Evolutionary conservation across 30 jellyfish, hydroid and myxozoan species (phyloP), one percentile per base, ranked within the genome.

Genomic region (Chironex yamaguchii): DNA sequence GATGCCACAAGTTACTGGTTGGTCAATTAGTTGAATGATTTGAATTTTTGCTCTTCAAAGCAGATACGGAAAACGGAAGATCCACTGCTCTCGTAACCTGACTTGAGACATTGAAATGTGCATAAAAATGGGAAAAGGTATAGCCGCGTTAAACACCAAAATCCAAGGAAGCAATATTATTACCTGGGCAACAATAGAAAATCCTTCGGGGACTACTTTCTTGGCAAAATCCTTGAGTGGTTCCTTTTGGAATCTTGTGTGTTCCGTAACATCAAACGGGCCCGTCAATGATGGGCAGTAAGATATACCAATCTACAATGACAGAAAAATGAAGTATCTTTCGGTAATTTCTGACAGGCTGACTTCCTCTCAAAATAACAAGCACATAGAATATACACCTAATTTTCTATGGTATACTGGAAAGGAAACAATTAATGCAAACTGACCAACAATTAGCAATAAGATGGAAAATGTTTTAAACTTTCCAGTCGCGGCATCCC

Each of bases 111-210:
- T 14, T 9, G n/a, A 48, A 48, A 12, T 9, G 12, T 14, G 25
- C 9, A 54, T 11, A 54, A 31, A 4, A 11, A 54, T 54, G 72
- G 25, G 9, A 54, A 4, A 54, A 11, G 25, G 25, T 21, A 54
- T 4, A 21, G 25, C 9, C 20, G 24, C 4, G 72, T 14, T 48
- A 48, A n/a, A 12, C n/a, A 12, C 26, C 4, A 6, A 27, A 23
- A 1, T 49, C 21, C 42, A 3, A 9, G 12, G 4, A 36, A 2
- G 14, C 27, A 34, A 63, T 25, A 29, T 26, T n/a, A n/a, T 0
- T 33, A 89, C 99, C 97, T 81, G 92, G 9, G 99, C 99, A 27
- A 52, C 99, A 26, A 96, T 96, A 9, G 70, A 82, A 67, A 94
- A 84, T 14, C 99, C 99, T 29, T 75, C 96, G 29, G 97, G 94